Evolutionary conservation across 2,888 invertebrate species (phyloP).

Genomic region (Nasonovia ribisnigri): DNA sequence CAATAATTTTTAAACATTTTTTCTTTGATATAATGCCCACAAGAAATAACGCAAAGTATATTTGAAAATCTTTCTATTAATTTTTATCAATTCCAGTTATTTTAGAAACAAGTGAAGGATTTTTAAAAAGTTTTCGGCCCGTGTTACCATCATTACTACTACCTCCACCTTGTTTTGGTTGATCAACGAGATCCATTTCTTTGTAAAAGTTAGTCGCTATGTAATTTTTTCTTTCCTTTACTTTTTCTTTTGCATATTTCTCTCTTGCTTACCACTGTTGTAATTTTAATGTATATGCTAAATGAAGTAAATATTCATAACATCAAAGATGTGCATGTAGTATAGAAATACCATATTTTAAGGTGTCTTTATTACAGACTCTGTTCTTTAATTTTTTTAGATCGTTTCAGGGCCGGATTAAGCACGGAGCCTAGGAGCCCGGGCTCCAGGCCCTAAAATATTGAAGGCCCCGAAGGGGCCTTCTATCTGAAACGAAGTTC

Average conservation of each 20-base stretch:
- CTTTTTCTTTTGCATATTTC: constrained; percentile 10
- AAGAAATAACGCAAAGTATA: constrained; percentile 18
- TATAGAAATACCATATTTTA: constrained; percentile 30
- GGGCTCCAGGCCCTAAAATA: too few relatives aligned
- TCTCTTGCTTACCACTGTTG: constrained; percentile 40
- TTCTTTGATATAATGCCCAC: constrained; percentile 14
- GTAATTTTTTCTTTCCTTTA: constrained; percentile 31
- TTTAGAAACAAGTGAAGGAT: constrained; percentile 22
- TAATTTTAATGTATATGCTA: constrained; percentile 16
- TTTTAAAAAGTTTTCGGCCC: not conserved
- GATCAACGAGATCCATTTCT: constrained; percentile 16
- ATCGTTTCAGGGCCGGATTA: too few relatives aligned
- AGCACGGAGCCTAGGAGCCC: too few relatives aligned
- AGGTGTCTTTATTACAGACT: constrained; percentile 23
- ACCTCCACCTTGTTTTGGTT: constrained; percentile 34
- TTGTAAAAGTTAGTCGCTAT: constrained; percentile 27
- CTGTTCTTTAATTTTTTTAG: constrained; percentile 24
- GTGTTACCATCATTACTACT: constrained; percentile 27
- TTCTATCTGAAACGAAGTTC: too few relatives aligned
- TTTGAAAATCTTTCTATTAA: not conserved
- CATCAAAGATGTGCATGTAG: constrained; percentile 5
- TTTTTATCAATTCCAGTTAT: constrained; percentile 23
- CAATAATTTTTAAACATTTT: constrained; percentile 38
- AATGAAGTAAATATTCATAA: not conserved
- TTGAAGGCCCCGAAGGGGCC: too few relatives aligned